Percentiles rank a stretch among this genome's conserved stretches.
These are phyloP conservation scores for Clavelina lepadiformis DNA, from an alignment of 23 tunicate species.

Conservation along the genomic window DNA sequence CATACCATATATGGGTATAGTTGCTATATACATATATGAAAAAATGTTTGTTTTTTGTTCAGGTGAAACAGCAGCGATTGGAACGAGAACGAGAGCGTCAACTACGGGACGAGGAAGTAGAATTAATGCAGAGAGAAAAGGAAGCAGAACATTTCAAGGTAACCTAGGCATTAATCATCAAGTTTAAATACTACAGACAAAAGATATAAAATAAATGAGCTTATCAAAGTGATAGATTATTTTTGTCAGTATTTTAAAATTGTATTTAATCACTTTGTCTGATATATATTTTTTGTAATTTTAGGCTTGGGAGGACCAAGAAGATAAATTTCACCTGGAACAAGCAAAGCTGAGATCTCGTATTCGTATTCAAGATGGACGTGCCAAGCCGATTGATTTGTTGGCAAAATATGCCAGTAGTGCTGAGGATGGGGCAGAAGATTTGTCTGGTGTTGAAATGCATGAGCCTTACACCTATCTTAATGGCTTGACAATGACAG, in stretches of 20 bases:
- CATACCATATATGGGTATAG: no score
- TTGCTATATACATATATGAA: no score
- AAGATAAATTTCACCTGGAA: conserved; percentile 94
- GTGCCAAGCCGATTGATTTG: conserved; percentile 95
- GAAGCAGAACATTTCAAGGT: conserved; percentile 94
- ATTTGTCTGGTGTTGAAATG: conserved; percentile 89
- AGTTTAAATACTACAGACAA: background rate
- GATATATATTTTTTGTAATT: no score
- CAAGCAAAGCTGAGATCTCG: conserved; percentile 92
- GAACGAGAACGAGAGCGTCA: conserved; percentile 90
- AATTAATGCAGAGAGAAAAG: conserved; percentile 72
- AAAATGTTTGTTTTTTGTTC: no score
- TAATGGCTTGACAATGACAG: conserved; percentile 78
- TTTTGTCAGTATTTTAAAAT: background rate
- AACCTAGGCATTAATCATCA: background rate
- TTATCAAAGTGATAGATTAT: background rate
- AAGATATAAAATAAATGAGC: background rate
- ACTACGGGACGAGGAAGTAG: conserved; percentile 82
- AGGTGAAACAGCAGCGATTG: conserved; percentile 76
- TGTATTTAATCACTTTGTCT: no score
- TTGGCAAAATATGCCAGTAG: conserved; percentile 90
- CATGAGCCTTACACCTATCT: conserved; percentile 98
- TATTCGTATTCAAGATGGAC: conserved; percentile 95
- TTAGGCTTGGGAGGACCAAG: conserved; percentile 98
- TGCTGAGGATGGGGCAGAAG: conserved; percentile 85